Base-by-base conservation (phyloP, 2,113 vertebrate genomes). In the Plotosus lineatus region DNA sequence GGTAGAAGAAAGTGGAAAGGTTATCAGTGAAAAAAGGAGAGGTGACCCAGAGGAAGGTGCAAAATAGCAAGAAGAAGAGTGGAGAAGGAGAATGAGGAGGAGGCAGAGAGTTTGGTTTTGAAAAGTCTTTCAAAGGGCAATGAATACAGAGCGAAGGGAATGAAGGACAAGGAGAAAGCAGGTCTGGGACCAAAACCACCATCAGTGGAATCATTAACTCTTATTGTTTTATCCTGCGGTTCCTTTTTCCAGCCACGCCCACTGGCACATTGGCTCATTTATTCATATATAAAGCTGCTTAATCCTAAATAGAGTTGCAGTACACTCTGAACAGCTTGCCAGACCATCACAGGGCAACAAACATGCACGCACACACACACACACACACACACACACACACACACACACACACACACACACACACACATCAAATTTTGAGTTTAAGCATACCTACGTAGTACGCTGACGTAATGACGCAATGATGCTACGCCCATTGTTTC, bases 91-190 rank as follows among this genome's bases (percentile, higher is more conserved):
- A 17, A 72, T 8, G 26, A 60, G n/a, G 26, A 72, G 17, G n/a
- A 66, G 36, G 44, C 31, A 26, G 44, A 50, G 15, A 72, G 68
- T 36, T 28, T 73, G 28, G 42, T 73, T 75, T n/a, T 40, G 3
- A 55, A 68, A 55, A 68, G 31, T 15, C n/a, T 68, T 58, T 63
- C 75, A 77, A 77, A 77, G 75, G 75, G 40, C 75, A 77, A n/a
- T 15, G 26, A 46, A 63, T n/a, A 63, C 28, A 28, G 40, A 65
- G 75, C n/a, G n/a, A 77, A 77, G 3, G 28, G 63, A 63, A 77
- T 65, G 23, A 65, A 50, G 26, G 50, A 21, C 2, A 33, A 46
- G 28, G 38, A 55, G 21, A 76, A 51, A 68, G 40, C 40, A 44
- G 40, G 65, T 68, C 65, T 44, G 65, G 11, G 23, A 44, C 40